These are phyloP conservation scores for Platysteira castanea DNA, from an alignment of 2,113 vertebrate genomes.

Conservation along the genomic window DNA sequence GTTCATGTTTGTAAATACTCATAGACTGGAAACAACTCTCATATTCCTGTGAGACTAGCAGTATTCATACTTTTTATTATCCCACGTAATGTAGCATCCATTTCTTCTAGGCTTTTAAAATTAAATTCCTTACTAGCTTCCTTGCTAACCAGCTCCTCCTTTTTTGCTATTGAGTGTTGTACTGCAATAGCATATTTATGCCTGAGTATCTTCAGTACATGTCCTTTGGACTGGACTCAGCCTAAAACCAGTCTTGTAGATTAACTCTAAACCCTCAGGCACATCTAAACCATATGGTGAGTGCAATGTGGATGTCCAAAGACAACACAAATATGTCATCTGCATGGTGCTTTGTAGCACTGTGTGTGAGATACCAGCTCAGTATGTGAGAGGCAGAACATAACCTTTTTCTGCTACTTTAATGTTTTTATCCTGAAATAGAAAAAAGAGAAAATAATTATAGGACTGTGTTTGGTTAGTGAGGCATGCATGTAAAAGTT, in stretches of 20 bases:
- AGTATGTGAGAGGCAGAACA: not conserved
- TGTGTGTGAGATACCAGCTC: not conserved
- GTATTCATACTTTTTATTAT: not conserved
- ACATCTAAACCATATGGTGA: not conserved
- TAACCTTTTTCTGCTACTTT: not conserved
- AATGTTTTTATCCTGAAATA: not conserved
- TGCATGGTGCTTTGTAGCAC: not conserved
- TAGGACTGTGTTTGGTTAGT: not conserved
- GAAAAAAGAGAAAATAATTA: not conserved
- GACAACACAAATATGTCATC: not conserved
- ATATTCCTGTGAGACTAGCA: not conserved
- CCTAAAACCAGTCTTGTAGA: not conserved
- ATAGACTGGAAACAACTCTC: not conserved
- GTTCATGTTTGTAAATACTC: not conserved
- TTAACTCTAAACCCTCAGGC: not conserved
- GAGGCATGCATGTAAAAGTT: not conserved
- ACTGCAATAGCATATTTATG: not conserved
- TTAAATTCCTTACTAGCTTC: not conserved
- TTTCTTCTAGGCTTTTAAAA: constrained; percentile 27
- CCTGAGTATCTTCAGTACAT: not conserved
- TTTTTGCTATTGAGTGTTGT: not conserved
- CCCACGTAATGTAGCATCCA: not conserved
- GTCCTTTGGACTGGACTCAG: not conserved
- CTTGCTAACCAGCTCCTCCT: not conserved
- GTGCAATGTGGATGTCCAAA: not conserved